Base-by-base conservation (phyloP, 2,888 invertebrate genomes). In the Chalcis sispes region DNA sequence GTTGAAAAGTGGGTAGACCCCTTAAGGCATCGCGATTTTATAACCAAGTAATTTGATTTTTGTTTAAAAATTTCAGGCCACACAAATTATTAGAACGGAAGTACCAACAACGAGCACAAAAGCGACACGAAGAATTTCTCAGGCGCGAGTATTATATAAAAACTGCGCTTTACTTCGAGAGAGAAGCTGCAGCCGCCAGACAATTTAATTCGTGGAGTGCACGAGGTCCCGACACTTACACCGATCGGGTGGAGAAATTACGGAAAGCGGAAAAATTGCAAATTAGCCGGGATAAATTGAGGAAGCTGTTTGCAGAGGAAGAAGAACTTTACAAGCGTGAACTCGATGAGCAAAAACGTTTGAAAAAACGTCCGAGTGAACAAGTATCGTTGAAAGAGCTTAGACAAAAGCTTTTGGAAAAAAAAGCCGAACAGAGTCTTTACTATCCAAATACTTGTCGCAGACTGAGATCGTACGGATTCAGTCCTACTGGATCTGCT, bases 51-150 rank as follows among this genome's bases (percentile, higher is more conserved):
- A 20, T 50, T 42, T 8, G 2, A 20, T 0, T 56, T 18, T 54
- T 40, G 18, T 1, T 66, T 25, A 2, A n/a, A 42, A 46, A n/a
- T 67, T 56, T 46, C 56, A 69, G 69, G 82, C 70, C 76, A 82
- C 71, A 83, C 82, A 79, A 83, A 84, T 40, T 81, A 15, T 82
- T 83, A 7, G 87, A 87, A 80, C 82, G 79, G 67, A 84, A 85
- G 66, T 86, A 88, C 78, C 88, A 88, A 77, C 77, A 82, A 36
- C 83, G 83, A n/a, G 88, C 86, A 1, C 86, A 87, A 65, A 85
- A 82, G 76, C 84, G 85, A 46, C 85, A 87, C 82, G 84, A 85
- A 66, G 83, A 81, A 2, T 77, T 73, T 32, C 77, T 80, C n/a
- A 85, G 82, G 80, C 79, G 82, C 58, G 82, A 85, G 66, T 82